These are phyloP conservation scores for Centropus bengalensis DNA, from an alignment of 2,113 vertebrate genomes.

Conservation along the genomic window DNA sequence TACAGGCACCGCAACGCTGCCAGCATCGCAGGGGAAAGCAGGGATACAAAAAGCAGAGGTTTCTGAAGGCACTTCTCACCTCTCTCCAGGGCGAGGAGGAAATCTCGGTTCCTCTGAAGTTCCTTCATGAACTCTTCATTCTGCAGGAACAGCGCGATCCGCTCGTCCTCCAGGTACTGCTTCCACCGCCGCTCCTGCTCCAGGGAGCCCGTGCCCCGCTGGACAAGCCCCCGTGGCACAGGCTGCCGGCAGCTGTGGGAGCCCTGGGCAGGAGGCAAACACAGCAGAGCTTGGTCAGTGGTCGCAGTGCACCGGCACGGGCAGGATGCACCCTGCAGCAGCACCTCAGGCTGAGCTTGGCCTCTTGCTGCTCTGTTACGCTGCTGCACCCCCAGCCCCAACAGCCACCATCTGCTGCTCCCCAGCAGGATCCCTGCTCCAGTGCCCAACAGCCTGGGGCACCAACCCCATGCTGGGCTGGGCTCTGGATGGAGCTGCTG, in stretches of 20 bases:
- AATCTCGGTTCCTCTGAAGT: conserved; percentile 94
- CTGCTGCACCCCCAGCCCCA: neutral
- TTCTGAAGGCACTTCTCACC: conserved; percentile 70
- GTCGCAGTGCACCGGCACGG: accelerated
- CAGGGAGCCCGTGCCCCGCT: neutral
- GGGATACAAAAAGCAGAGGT: neutral
- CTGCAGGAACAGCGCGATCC: conserved; percentile 94
- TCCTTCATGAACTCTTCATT: conserved; percentile 98
- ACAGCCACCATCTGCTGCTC: neutral
- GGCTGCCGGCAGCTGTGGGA: conserved; percentile 66
- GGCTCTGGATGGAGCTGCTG: accelerated
- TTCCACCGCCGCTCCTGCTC: conserved; percentile 92
- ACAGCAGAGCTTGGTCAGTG: accelerated
- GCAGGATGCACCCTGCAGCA: neutral
- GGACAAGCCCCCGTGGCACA: accelerated
- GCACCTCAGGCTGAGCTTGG: neutral
- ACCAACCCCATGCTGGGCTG: neutral
- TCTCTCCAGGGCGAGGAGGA: conserved; percentile 94
- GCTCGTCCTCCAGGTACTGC: conserved; percentile 95
- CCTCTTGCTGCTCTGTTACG: accelerated
- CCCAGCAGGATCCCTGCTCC: neutral
- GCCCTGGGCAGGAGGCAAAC: conserved; percentile 50
- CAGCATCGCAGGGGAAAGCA: neutral
- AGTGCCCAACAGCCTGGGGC: accelerated
- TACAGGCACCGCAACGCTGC: neutral